These are phyloP conservation scores for Premnoplex brunnescens DNA, from an alignment of 2,797 vertebrate species.

Conservation along the genomic window DNA sequence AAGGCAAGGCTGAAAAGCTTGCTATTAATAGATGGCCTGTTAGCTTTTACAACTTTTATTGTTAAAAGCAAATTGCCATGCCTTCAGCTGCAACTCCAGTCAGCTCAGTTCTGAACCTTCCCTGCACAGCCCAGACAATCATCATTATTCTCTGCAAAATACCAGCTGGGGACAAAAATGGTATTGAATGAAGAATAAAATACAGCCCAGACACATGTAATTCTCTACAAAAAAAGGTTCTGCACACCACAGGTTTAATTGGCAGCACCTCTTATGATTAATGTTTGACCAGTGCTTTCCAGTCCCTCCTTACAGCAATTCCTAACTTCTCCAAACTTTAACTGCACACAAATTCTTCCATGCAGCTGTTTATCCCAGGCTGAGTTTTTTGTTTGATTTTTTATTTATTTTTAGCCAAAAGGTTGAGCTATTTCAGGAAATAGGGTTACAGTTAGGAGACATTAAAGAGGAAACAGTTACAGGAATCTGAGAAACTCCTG, in stretches of 20 bases:
- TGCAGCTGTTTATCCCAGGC: not conserved
- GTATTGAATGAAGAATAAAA: not conserved
- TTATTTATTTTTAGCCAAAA: conserved; percentile 23
- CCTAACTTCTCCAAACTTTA: not conserved
- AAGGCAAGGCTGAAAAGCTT: not conserved
- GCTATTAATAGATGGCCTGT: conserved; percentile 10
- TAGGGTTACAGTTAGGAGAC: not conserved
- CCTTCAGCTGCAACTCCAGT: not conserved
- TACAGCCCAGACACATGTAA: fast-evolving
- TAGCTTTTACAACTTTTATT: not conserved
- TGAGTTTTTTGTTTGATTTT: not conserved
- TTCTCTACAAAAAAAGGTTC: not conserved
- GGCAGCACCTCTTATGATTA: not conserved
- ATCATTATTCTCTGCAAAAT: not conserved
- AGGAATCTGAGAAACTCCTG: not conserved
- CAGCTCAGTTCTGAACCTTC: not conserved
- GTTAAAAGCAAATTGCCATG: not conserved
- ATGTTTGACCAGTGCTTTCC: not conserved
- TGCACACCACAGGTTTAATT: not conserved
- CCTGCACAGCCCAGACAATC: not conserved
- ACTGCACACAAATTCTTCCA: not conserved
- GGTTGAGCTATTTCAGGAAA: not conserved
- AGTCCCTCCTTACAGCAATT: fast-evolving
- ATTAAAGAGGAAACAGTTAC: fast-evolving
- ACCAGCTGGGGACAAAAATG: not conserved